Conservation (phyloP, 2,113 vertebrate species). For the Noctilio leporinus region DNA sequence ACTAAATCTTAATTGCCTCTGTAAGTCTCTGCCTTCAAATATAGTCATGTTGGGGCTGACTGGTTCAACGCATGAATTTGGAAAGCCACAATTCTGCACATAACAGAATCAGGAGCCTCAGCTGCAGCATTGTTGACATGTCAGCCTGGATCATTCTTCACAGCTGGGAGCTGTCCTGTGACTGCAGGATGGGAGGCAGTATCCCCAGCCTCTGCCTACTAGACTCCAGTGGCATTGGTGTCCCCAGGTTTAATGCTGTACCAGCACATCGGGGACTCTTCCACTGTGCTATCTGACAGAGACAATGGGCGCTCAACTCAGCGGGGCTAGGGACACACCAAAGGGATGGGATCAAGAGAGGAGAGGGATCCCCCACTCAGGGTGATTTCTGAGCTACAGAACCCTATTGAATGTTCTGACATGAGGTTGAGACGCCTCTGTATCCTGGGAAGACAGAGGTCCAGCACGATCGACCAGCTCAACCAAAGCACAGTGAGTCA, state of each 20-base stretch:
- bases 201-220: not conserved
- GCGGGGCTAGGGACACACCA: not conserved
- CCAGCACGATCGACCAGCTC: rapidly evolving
- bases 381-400: not conserved
- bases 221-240: not conserved
- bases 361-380: rapidly evolving
- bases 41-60: not conserved
- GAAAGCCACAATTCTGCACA: not conserved
- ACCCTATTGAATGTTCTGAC: not conserved
- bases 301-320: too few species aligned
- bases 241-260: not conserved
- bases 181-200: rapidly evolving
- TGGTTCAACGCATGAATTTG: not conserved
- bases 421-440: not conserved
- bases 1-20: not conserved
- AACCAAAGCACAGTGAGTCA: rapidly evolving
- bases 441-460: not conserved
- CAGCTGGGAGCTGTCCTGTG: not conserved
- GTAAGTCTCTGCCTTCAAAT: not conserved
- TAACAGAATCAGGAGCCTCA: not conserved
- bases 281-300: rapidly evolving
- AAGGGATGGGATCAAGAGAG: not conserved
- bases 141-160: not conserved
- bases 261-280: not conserved
- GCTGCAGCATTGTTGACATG: rapidly evolving